A percentile compares a stretch with the other conserved stretches of the same genome.
These are phyloP conservation scores for Nyctibius bracteatus DNA, from an alignment of 2,113 vertebrate genomes.

Conservation along the genomic window DNA sequence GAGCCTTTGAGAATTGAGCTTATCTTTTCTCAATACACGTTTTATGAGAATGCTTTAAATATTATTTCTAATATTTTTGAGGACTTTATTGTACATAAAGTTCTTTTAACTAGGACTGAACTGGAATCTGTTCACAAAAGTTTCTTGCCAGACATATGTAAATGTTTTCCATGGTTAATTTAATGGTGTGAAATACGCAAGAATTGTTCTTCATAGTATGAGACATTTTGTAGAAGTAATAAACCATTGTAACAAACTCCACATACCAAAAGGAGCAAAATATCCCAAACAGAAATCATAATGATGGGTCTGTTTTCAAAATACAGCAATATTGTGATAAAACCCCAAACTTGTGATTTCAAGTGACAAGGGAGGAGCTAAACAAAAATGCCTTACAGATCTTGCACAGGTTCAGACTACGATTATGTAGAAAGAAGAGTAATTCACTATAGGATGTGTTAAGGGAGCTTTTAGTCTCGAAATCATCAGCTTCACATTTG, in stretches of 20 bases:
- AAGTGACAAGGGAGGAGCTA: background rate
- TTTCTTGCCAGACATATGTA: conserved; percentile 81
- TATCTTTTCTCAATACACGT: conserved; percentile 78
- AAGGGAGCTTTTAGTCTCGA: background rate
- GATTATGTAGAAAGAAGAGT: background rate
- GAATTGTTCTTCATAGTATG: conserved; percentile 28
- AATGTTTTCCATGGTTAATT: conserved; percentile 74
- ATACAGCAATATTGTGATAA: background rate
- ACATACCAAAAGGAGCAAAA: background rate
- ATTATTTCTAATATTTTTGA: conserved; percentile 91
- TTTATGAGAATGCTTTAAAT: conserved; percentile 82
- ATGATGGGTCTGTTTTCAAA: background rate
- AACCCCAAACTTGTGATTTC: background rate
- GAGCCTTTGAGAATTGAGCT: conserved; percentile 79
- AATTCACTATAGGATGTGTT: background rate
- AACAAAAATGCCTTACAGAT: background rate
- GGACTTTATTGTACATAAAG: conserved; percentile 77
- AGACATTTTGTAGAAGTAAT: background rate
- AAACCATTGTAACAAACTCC: background rate
- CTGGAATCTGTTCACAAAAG: conserved; percentile 73
- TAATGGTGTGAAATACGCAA: conserved; percentile 64
- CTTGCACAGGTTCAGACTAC: background rate
- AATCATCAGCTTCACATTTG: background rate
- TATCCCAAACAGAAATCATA: background rate
- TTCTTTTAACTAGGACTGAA: conserved; percentile 79